Evolutionary conservation across 23 tunicate species (phyloP).

Genomic region (Styela clava): DNA sequence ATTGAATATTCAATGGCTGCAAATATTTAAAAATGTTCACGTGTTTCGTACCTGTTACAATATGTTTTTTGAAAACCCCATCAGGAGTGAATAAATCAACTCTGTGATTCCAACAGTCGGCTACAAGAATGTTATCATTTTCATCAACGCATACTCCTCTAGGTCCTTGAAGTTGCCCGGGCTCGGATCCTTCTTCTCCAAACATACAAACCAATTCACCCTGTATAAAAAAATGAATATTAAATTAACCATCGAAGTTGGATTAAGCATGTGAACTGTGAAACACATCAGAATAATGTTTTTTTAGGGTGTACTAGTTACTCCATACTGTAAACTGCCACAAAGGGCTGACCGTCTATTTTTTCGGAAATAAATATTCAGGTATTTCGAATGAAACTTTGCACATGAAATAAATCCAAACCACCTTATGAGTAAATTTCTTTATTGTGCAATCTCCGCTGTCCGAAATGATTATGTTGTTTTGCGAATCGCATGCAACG

Average conservation of each 20-base stretch:
- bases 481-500: conserved; percentile 90
- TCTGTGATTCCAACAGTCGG: conserved; percentile 97
- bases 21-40: neutral
- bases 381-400: too few relatives aligned
- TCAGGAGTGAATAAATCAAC: conserved; percentile 91
- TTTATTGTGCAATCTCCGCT: conserved; percentile 93
- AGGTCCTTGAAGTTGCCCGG: conserved; percentile 92
- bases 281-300: neutral
- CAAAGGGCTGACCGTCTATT: neutral
- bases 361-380: too few relatives aligned
- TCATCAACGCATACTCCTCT: conserved; percentile 85
- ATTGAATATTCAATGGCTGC: neutral
- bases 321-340: neutral
- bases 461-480: conserved; percentile 92
- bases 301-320: neutral
- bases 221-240: conserved; percentile 40
- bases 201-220: conserved; percentile 84
- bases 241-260: neutral
- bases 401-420: too few relatives aligned
- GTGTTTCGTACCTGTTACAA: conserved; percentile 58
- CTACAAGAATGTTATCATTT: conserved; percentile 81
- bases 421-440: conserved; percentile 75
- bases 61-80: conserved; percentile 78
- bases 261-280: neutral
- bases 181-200: conserved; percentile 86